Evolutionary conservation across 1,140 invertebrate species (phyloP).

Genomic region (Telenomus remus): DNA sequence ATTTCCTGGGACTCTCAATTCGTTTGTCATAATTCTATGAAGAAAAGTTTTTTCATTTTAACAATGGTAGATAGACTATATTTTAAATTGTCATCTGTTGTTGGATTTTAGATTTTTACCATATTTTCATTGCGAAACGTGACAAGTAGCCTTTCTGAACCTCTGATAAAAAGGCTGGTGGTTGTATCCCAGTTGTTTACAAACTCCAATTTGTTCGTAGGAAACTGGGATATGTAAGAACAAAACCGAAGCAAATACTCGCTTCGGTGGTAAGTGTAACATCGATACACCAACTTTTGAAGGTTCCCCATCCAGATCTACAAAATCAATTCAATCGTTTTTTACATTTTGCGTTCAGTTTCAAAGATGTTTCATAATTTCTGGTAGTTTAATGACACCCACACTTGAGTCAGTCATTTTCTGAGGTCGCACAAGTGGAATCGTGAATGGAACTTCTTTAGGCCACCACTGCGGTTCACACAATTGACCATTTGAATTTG

Average conservation of each 20-base stretch:
- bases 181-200: slow-evolving; percentile 84
- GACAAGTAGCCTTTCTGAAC: slow-evolving; percentile 80
- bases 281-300: slow-evolving; percentile 81
- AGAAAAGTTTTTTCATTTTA: background rate
- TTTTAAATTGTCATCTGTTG: no score
- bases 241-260: slow-evolving; percentile 83
- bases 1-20: slow-evolving; percentile 64
- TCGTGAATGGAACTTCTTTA: slow-evolving; percentile 79
- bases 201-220: slow-evolving; percentile 79
- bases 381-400: slow-evolving; percentile 1
- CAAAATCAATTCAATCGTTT: slow-evolving; percentile 38
- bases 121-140: slow-evolving; percentile 86
- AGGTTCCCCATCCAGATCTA: slow-evolving; percentile 79
- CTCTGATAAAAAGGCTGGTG: slow-evolving; percentile 81
- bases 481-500: slow-evolving; percentile 78
- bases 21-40: slow-evolving; percentile 72
- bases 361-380: no score
- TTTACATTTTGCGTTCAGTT: background rate
- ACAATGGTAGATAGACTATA: no score
- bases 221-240: slow-evolving; percentile 80
- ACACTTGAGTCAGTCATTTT: slow-evolving; percentile 73
- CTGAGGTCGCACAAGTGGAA: slow-evolving; percentile 78
- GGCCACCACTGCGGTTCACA: slow-evolving; percentile 82
- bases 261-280: slow-evolving; percentile 83
- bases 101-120: slow-evolving; percentile 63